These are phyloP conservation scores for Oostethus manadensis DNA, from an alignment of 2,113 vertebrate genomes.

Conservation along the genomic window DNA sequence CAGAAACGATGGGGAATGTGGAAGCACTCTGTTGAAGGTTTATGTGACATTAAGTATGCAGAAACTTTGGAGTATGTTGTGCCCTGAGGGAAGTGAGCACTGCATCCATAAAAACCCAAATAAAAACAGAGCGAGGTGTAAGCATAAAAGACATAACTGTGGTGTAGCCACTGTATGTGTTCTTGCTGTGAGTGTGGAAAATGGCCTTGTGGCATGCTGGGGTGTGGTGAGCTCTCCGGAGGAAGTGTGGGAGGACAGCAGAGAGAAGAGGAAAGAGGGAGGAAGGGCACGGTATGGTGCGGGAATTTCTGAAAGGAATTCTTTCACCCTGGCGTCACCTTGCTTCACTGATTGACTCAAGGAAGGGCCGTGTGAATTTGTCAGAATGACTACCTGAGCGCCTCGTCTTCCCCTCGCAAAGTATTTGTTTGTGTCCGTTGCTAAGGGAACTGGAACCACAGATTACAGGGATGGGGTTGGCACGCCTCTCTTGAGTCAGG, in stretches of 20 bases:
- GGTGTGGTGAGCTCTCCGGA: conserved; percentile 65
- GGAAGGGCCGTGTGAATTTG: conserved; percentile 56
- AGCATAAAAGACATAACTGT: conserved; percentile 15
- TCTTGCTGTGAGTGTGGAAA: conserved; percentile 43
- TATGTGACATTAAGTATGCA: neutral
- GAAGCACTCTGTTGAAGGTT: no score
- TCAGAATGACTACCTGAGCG: conserved; percentile 49
- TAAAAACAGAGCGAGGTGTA: neutral
- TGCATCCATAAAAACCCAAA: neutral
- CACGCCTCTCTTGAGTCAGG: conserved; percentile 66
- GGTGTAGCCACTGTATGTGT: conserved; percentile 18
- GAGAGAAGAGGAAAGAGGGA: conserved; percentile 52
- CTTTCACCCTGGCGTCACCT: conserved; percentile 63
- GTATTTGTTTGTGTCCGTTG: conserved; percentile 62
- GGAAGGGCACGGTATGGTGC: conserved; percentile 47
- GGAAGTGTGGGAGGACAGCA: conserved; percentile 66
- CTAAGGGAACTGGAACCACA: conserved; percentile 62
- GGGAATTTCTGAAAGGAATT: conserved; percentile 67
- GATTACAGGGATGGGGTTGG: conserved; percentile 69
- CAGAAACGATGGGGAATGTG: no score
- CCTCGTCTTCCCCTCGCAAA: conserved; percentile 34
- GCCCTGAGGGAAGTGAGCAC: conserved; percentile 5
- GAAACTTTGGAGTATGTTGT: conserved; percentile 14
- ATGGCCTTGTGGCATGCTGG: conserved; percentile 51
- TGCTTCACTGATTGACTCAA: conserved; percentile 48